Percentiles rank a stretch among this genome's conserved stretches.
Evolutionary conservation across 2,888 invertebrate species (phyloP).

Genomic region (Eudasyphora cyanicolor): DNA sequence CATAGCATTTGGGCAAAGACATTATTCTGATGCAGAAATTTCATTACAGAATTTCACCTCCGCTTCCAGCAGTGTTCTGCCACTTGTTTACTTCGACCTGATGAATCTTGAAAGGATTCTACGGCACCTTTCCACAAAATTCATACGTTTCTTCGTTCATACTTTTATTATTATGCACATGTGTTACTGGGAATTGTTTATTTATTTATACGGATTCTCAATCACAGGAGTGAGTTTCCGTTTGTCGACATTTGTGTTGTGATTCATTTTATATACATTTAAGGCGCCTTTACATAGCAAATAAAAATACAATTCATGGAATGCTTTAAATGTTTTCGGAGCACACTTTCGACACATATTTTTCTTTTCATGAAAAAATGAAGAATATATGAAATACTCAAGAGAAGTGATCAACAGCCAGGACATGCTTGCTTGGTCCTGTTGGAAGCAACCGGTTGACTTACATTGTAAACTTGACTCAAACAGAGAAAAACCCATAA

Average conservation of each 20-base stretch:
- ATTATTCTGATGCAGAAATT: neutral
- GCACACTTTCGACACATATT: neutral
- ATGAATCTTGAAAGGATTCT: slow-evolving; percentile 1
- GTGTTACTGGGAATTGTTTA: slow-evolving; percentile 26
- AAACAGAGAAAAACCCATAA: slow-evolving; percentile 1
- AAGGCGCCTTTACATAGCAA: neutral
- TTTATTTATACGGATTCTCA: slow-evolving; percentile 26
- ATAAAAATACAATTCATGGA: slow-evolving; percentile 17
- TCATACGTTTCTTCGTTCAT: neutral
- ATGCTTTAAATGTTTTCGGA: slow-evolving; percentile 16
- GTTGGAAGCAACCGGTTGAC: slow-evolving; percentile 33
- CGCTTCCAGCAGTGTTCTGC: neutral
- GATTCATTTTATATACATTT: slow-evolving; percentile 17
- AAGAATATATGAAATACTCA: neutral
- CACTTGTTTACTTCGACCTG: neutral
- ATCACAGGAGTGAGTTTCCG: slow-evolving; percentile 3
- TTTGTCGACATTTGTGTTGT: slow-evolving; percentile 5
- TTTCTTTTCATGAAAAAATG: neutral
- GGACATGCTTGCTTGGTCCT: slow-evolving; percentile 11
- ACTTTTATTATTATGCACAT: slow-evolving; percentile 24
- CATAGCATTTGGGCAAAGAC: too few relatives aligned
- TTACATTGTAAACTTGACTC: slow-evolving; percentile 36
- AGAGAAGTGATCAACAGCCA: slow-evolving; percentile 10
- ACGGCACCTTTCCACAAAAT: neutral
- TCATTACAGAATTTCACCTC: neutral